Base-by-base conservation (phyloP, 2,888 invertebrate genomes). In the Eristalis tenax region DNA sequence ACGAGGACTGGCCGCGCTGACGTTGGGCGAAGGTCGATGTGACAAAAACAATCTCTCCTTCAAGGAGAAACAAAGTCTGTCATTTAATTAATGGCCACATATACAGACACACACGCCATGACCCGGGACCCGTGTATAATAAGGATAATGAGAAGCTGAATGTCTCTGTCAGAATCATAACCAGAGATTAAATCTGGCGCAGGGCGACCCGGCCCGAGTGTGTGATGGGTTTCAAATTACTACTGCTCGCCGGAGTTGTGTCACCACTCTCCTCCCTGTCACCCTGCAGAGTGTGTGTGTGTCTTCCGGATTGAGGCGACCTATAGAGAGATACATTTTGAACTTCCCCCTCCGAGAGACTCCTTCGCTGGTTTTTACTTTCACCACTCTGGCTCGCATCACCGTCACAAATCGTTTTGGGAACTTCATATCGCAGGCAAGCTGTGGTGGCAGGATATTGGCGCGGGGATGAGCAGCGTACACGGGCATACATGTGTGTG, bases 101-200 rank as follows among this genome's bases (percentile, higher is more conserved):
- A 35, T 50, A 50, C 61, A 61, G 5, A 8, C 74, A 61, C 74
- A 38, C 57, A 50, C 35, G 18, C 22, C 15, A 13, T 22, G 26
- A 32, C 32, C 35, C 18, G 18, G 50, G 50, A 18, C 50, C 50
- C 56, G 40, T 77, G 28, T 80, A 76, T 61, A 84, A 84, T 84
- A 75, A 73, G 76, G 83, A 83, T 87, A 87, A 87, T 83, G 76
- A 80, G 87, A 79, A 79, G 73, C 87, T 76, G 79, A 80, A 76
- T 76, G 87, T 80, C 65, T 59, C 71, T 87, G 87, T 87, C 87
- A 87, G 76, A 83, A 83, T 83, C 87, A 87, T 83, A 80, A 68
- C 73, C 83, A 57, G n/a, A 83, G 87, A 87, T 87, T 87, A 83
- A 87, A 87, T 75, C 86, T 73, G 38, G 38, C 38, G 38, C 38